These are phyloP conservation scores for Cichladusa arquata DNA, from an alignment of 2,113 vertebrate species.

Conservation along the genomic window DNA sequence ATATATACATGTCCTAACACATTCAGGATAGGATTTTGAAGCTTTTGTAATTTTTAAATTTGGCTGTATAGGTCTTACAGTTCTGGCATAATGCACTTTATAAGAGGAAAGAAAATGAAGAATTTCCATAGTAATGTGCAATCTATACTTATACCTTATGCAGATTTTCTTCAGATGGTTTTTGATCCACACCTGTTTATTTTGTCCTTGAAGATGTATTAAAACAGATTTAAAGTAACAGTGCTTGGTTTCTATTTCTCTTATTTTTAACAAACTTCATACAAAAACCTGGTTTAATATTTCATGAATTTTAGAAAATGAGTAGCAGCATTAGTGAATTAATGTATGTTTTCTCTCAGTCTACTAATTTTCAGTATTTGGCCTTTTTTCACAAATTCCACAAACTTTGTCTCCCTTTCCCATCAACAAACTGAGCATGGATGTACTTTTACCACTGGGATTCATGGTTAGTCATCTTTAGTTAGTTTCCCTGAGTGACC, in stretches of 20 bases:
- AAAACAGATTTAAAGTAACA: conserved; percentile 40
- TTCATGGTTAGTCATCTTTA: not conserved
- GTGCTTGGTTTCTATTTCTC: not conserved
- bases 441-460: not conserved
- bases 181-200: conserved; percentile 30
- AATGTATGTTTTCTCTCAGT: not conserved
- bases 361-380: not conserved
- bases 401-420: not conserved
- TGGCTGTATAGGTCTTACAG: conserved; percentile 5
- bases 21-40: not conserved
- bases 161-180: conserved; percentile 2
- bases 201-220: conserved; percentile 34
- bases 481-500: not conserved
- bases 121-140: conserved; percentile 27
- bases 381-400: not conserved
- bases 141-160: not conserved
- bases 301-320: not conserved
- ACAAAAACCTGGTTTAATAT: not conserved
- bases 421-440: not conserved
- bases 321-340: not conserved
- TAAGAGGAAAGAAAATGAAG: not conserved
- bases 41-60: conserved; percentile 21
- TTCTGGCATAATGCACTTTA: conserved; percentile 42
- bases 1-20: not conserved
- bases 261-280: not conserved